Evolutionary conservation across 2,888 invertebrate species (phyloP).

Genomic region (Philereme transversata): DNA sequence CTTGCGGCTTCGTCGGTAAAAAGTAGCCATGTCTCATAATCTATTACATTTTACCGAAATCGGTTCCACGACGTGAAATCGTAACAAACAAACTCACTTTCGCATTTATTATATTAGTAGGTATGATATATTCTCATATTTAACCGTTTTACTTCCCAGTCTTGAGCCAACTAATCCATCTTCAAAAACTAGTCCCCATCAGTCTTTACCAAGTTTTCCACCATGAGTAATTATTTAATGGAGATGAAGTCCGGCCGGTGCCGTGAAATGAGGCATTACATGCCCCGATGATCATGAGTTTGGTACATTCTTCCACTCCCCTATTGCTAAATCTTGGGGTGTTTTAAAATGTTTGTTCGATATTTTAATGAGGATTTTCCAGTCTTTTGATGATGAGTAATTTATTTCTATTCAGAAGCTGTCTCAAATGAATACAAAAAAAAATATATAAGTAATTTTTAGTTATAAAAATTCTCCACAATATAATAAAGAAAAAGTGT

Average conservation of each 20-base stretch:
- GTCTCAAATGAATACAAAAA: too few relatives aligned
- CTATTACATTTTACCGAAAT: too few relatives aligned
- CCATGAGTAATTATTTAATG: constrained; percentile 67
- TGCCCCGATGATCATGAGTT: constrained; percentile 59
- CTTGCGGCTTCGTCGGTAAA: too few relatives aligned
- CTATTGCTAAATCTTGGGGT: constrained; percentile 26
- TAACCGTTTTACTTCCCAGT: not conserved
- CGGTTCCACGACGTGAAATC: too few relatives aligned
- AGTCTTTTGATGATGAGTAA: not conserved
- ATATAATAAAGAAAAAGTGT: too few relatives aligned
- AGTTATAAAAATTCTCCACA: too few relatives aligned
- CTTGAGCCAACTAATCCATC: constrained; percentile 6
- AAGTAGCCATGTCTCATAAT: too few relatives aligned
- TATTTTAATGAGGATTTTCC: constrained; percentile 22
- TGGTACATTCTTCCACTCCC: constrained; percentile 40
- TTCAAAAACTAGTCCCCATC: constrained; percentile 22
- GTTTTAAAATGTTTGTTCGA: constrained; percentile 9
- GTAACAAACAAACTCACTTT: too few relatives aligned
- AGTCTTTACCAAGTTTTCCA: constrained; percentile 35
- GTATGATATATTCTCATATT: not conserved
- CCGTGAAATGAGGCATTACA: constrained; percentile 76
- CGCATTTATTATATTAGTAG: too few relatives aligned
- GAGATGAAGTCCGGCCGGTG: constrained; percentile 69
- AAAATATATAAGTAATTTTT: too few relatives aligned
- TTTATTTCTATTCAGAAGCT: too few relatives aligned